These are phyloP conservation scores for Alosa sapidissima DNA, from an alignment of 2,797 vertebrate genomes.

Conservation along the genomic window DNA sequence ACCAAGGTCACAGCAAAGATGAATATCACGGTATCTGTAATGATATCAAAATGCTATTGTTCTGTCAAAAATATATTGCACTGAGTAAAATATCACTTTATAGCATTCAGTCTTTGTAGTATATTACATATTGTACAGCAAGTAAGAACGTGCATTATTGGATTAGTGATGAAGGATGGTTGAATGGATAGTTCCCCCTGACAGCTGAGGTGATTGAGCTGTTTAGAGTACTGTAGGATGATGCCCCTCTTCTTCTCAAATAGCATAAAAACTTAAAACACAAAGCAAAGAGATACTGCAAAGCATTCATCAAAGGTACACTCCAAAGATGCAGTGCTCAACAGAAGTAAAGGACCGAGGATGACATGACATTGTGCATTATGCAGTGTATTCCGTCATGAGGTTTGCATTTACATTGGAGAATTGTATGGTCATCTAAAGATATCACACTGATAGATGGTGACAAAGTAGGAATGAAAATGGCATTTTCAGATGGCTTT, in stretches of 20 bases:
- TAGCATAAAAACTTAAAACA: background rate
- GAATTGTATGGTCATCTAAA: background rate
- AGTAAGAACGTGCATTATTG: background rate
- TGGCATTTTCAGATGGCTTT: slow-evolving; percentile 5
- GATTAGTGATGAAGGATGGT: background rate
- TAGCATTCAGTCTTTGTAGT: slow-evolving; percentile 36
- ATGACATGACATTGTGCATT: slow-evolving; percentile 12
- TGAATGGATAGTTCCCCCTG: background rate
- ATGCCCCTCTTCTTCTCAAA: slow-evolving; percentile 9
- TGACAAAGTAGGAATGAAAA: background rate
- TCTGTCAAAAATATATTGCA: slow-evolving; percentile 26
- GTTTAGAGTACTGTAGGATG: background rate
- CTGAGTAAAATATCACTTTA: slow-evolving; percentile 34
- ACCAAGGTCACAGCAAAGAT: slow-evolving; percentile 15
- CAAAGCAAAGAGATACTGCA: background rate
- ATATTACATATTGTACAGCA: slow-evolving; percentile 45
- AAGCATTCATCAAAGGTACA: background rate
- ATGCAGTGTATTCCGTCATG: slow-evolving; percentile 14
- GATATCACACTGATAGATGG: background rate
- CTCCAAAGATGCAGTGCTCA: background rate
- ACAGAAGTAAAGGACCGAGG: background rate
- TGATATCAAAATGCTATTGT: slow-evolving; percentile 18
- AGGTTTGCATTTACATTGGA: slow-evolving; percentile 1
- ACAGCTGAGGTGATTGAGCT: background rate
- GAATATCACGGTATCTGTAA: slow-evolving; percentile 13